Evolutionary conservation across 1,140 invertebrate genomes (phyloP).

Genomic region (Globodera rostochiensis): DNA sequence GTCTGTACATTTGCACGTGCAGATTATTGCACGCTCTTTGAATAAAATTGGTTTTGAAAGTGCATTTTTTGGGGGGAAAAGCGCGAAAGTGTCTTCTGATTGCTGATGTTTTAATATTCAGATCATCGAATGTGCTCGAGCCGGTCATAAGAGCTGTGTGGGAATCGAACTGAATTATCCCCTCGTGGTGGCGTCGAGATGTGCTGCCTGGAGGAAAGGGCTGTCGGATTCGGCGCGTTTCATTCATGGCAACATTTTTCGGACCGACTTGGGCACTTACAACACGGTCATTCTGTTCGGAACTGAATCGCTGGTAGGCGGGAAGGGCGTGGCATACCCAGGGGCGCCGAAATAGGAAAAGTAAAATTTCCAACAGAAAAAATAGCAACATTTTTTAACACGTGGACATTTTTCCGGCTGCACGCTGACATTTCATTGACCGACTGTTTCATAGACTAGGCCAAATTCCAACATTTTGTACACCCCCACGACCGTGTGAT

Average conservation of each 20-base stretch:
- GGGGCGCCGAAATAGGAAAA: too few relatives aligned
- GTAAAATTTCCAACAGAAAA: too few relatives aligned
- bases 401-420: too few relatives aligned
- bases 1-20: too few relatives aligned
- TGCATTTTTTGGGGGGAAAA: not conserved
- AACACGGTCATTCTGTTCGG: conserved; percentile 59
- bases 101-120: conserved; percentile 24
- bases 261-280: conserved; percentile 51
- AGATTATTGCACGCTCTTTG: too few relatives aligned
- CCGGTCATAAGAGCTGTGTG: conserved; percentile 37
- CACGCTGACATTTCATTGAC: not conserved
- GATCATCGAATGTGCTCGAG: conserved; percentile 58
- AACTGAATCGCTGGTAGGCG: conserved; percentile 56
- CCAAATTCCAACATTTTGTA: too few relatives aligned
- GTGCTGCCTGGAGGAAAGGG: conserved; percentile 28
- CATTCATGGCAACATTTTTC: conserved; percentile 54
- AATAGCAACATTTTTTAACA: too few relatives aligned
- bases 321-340: conserved; percentile 11
- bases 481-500: too few relatives aligned
- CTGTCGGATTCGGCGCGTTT: conserved; percentile 36
- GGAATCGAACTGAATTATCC: conserved; percentile 59
- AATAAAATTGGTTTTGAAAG: too few relatives aligned
- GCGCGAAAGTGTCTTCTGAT: not conserved
- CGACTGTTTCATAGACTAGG: too few relatives aligned
- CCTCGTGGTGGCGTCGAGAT: conserved; percentile 59